Percentiles rank a stretch among this genome's conserved stretches.
Evolutionary conservation across 2,888 invertebrate species (phyloP).

Genomic region (Tubulanus polymorphus): DNA sequence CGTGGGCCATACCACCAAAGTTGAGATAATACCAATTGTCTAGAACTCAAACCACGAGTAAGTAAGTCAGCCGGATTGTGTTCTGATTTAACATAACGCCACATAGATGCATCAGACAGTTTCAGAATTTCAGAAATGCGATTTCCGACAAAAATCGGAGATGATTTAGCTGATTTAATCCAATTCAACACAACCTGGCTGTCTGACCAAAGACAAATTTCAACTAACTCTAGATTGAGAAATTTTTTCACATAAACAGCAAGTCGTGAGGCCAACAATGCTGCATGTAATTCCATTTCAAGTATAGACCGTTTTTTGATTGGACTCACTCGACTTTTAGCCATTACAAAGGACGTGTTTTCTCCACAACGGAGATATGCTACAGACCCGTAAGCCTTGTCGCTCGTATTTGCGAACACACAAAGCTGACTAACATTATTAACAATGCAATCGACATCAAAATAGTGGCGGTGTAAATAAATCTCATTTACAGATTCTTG

Average conservation of each 20-base stretch:
- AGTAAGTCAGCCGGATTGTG: constrained; percentile 2
- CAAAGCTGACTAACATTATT: background rate
- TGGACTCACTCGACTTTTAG: constrained; percentile 14
- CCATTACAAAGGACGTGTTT: constrained; percentile 11
- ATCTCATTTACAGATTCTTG: background rate
- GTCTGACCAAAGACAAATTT: background rate
- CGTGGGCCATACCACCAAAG: background rate
- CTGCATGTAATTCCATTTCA: constrained; percentile 15
- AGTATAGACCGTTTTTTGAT: constrained; percentile 14
- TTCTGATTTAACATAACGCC: background rate
- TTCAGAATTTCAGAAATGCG: background rate
- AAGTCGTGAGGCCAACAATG: constrained; percentile 7
- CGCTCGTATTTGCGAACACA: constrained; percentile 10
- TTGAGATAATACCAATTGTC: background rate
- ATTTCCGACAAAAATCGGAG: constrained; percentile 1
- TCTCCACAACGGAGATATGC: constrained; percentile 6
- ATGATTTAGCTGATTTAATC: background rate
- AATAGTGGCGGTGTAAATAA: background rate
- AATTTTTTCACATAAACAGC: background rate
- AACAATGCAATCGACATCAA: background rate
- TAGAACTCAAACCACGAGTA: background rate
- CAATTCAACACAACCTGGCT: background rate
- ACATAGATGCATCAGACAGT: too few species aligned
- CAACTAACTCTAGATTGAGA: background rate
- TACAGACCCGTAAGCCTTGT: constrained; percentile 5